Evolutionary conservation across 1,140 invertebrate species (phyloP), one percentile per base, ranked within the genome.

Genomic region (Aphidius ervi): DNA sequence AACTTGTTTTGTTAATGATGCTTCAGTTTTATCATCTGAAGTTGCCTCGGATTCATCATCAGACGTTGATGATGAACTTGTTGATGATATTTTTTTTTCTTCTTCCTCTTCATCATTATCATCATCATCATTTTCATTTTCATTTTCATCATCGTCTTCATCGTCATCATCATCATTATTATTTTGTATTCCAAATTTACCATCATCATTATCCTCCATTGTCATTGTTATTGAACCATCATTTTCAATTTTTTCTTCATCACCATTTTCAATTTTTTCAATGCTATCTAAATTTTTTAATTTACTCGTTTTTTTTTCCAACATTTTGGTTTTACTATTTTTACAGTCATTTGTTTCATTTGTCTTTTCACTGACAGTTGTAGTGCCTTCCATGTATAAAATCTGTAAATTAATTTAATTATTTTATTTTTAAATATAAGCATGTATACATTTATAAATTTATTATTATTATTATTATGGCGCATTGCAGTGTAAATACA

Each of bases 21-120:
- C 61, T 20, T 77, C 74, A 9, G 72, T 73, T 53, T 78, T 78
- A 6, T 75, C 73, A 20, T 76, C 73, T n/a, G 75, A 77, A 54
- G 67, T 79, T 5, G 72, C 74, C 55, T 77, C 75, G 4, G 74
- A 76, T 58, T 79, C 78, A 60, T 77, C 74, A 54, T 80, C 77
- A 10, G 76, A 77, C 5, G 68, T 70, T 49, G 70, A 74, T 16
- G 68, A 72, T 5, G 76, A 74, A 4, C 74, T 74, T 23, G 69
- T 72, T 20, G 74, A 74, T 5, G 71, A 71, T 45, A 73, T 71
- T 8, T 77, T 70, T 6, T 70, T 68, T 49, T 68, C 66, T 31
- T 72, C 71, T 31, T 31, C 23, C 4, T 31, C 23, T 3, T 74
- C 73, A 7, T 77, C 71, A 6, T 70, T 68, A 53, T 68, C 66